Base-by-base conservation (phyloP, 37 sponge, comb jelly and placozoan genomes). In the Diacarnus erythraeanus region DNA sequence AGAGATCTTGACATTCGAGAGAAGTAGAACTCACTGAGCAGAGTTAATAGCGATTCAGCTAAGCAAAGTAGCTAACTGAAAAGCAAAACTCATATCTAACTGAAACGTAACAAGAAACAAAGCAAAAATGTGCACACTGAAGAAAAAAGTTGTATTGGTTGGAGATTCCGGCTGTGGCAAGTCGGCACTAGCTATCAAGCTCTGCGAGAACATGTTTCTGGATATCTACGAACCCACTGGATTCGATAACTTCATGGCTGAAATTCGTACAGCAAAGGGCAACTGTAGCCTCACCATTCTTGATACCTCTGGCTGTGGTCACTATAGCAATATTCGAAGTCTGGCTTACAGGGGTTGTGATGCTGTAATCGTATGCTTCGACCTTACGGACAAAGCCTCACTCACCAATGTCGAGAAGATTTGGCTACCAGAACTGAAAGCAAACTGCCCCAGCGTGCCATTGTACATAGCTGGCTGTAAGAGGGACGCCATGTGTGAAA, bases 391-490 rank as follows among this genome's bases (percentile, higher is more conserved):
- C 27, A 38, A 51, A 17, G 21, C 27, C n/a, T 74, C 83, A 6
- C 56, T 84, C 66, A 34, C 41, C 41, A 86, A 40, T 63, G 70
- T 85, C 31, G 86, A 82, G 75, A 71, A 43, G 31, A 63, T 77
- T 4, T 90, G 91, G 91, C 22, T 90, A 0, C 91, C 86, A 17
- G 91, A 90, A 57, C 42, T 90, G 43, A 81, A 61, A 17, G 8
- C 25, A 42, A 18, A 61, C 21, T 81, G 86, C 70, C 91, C 86
- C 25, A 43, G 57, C 1, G 71, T 64, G 4, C 91, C 91, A 0
- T 51, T 82, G 69, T 85, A 68, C 83, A 75, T 90, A 9, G 91
- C 79, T 5, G 91, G 86, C n/a, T 90, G 91, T 79, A 90, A 90
- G 61, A 57, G 77, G 31, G 91, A 85, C 71, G 40, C 51, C 2